Base-by-base conservation (phyloP, 2,113 vertebrate species). In the Tautogolabrus adspersus region DNA sequence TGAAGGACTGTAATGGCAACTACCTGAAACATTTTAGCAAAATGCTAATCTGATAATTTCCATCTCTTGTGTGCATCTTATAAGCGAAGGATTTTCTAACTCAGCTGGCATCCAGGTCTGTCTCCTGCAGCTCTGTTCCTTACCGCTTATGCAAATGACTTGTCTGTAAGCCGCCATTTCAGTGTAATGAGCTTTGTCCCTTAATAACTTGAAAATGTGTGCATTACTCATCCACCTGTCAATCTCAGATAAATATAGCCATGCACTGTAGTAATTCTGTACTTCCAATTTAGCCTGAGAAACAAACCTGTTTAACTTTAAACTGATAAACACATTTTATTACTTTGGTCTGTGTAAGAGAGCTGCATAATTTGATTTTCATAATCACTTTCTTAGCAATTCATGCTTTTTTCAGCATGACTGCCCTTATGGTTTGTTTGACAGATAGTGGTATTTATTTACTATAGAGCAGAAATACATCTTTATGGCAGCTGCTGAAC, bases 241-340 rank as follows among this genome's bases (percentile, higher is more conserved):
- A 79, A 22, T 72, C 72, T 23, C 40, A 15, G 68, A 16, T 77
- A 78, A 85, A 85, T 68, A 81, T 46, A 83, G 26, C 19, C 22
- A 44, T 37, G 30, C 30, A 34, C 30, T 1, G 0, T 30, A 23
- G 57, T 23, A 30, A 60, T 55, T 21, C 40, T 18, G 22, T 65
- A 13, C 19, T 38, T 60, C 16, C 12, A 40, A 19, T 66, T 71
- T 19, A 30, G 7, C 16, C 1, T 2, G 11, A 15, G 26, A 72
- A 58, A 65, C 8, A 49, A 64, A 61, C 6, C 7, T 54, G 60
- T 34, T 51, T 4, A 52, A 52, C 38, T 54, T 64, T 9, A 57
- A 60, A 68, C 22, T 42, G 55, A 16, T 21, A 10, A 38, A 18
- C 8, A 21, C 42, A 18, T 30, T 58, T 65, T 34, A 69, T 22